Percentiles rank a stretch among this genome's conserved stretches.
These are phyloP conservation scores for Pangasius sanitwongsei DNA, from an alignment of 2,797 vertebrate species.

Conservation along the genomic window DNA sequence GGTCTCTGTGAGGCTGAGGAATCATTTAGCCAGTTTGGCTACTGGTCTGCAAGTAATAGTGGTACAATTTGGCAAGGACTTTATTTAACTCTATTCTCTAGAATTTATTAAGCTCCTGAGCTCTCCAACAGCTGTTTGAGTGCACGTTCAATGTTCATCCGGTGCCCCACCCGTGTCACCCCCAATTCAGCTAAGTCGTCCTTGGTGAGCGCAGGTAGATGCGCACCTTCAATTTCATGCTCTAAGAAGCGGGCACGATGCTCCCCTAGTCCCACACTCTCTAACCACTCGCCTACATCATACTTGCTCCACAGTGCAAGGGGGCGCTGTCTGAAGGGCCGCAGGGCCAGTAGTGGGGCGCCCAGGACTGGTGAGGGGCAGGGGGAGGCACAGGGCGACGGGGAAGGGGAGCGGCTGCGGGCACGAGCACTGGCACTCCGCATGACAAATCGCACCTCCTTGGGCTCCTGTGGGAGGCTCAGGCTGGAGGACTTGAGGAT, in stretches of 20 bases:
- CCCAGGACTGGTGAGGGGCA: constrained; percentile 83
- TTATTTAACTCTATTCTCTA: constrained; percentile 42
- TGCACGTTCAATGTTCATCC: constrained; percentile 98
- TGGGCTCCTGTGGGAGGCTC: constrained; percentile 95
- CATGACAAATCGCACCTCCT: constrained; percentile 97
- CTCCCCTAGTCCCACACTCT: constrained; percentile 94
- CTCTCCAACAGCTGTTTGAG: constrained; percentile 92
- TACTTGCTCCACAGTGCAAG: constrained; percentile 97
- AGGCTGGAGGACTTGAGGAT: constrained; percentile 99
- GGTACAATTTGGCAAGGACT: constrained; percentile 40
- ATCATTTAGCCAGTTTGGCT: constrained; percentile 7
- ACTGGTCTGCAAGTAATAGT: constrained; percentile 37
- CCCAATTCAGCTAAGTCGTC: constrained; percentile 97
- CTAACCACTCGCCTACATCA: constrained; percentile 97
- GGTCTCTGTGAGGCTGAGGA: constrained; percentile 28
- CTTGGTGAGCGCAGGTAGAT: constrained; percentile 95
- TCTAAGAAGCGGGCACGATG: constrained; percentile 96
- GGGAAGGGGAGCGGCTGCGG: constrained; percentile 85
- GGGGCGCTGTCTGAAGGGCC: constrained; percentile 96
- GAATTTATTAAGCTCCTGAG: constrained; percentile 71
- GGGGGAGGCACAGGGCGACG: constrained; percentile 79
- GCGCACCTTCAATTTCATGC: constrained; percentile 96
- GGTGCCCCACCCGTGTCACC: constrained; percentile 94
- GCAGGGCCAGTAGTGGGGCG: constrained; percentile 82
- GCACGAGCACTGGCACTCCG: constrained; percentile 92